Evolutionary conservation across 2,888 invertebrate species (phyloP).

Genomic region (Mechanitis messenoides): DNA sequence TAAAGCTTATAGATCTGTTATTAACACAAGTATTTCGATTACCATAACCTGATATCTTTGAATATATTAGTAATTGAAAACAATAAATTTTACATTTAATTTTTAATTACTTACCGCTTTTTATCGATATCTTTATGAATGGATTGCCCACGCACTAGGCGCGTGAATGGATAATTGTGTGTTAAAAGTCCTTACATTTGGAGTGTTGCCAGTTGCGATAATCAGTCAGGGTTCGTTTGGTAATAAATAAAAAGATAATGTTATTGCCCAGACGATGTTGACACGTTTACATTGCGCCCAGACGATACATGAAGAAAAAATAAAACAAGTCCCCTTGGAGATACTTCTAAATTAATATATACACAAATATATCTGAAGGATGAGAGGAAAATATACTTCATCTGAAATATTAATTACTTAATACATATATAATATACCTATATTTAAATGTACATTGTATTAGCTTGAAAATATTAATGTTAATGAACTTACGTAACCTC

Average conservation of each 20-base stretch:
- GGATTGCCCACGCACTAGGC: slow-evolving; percentile 29
- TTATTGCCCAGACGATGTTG: slow-evolving; percentile 52
- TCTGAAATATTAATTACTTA: not conserved
- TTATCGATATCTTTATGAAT: slow-evolving; percentile 33
- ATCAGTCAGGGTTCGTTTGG: slow-evolving; percentile 44
- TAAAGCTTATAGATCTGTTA: not conserved
- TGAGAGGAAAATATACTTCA: not conserved
- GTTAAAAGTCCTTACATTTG: slow-evolving; percentile 41
- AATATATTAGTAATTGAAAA: slow-evolving; percentile 11
- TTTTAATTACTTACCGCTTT: slow-evolving; percentile 5
- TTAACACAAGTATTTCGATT: slow-evolving; percentile 9
- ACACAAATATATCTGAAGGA: slow-evolving; percentile 3
- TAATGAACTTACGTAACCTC: slow-evolving; percentile 2
- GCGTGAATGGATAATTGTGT: slow-evolving; percentile 39
- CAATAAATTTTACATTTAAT: slow-evolving; percentile 19
- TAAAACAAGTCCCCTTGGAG: slow-evolving; percentile 32
- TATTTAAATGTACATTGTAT: too few relatives aligned
- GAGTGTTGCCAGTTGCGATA: slow-evolving; percentile 42
- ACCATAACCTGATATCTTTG: slow-evolving; percentile 19
- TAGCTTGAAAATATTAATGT: not conserved
- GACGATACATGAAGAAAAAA: slow-evolving; percentile 39
- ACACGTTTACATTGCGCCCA: slow-evolving; percentile 53
- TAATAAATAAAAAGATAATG: slow-evolving; percentile 55
- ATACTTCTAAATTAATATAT: slow-evolving; percentile 15
- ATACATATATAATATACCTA: too few relatives aligned